Percentiles rank a stretch among this genome's conserved stretches.
Evolutionary conservation across 2,888 invertebrate species (phyloP).

Genomic region (Strigamia transsilvanica): DNA sequence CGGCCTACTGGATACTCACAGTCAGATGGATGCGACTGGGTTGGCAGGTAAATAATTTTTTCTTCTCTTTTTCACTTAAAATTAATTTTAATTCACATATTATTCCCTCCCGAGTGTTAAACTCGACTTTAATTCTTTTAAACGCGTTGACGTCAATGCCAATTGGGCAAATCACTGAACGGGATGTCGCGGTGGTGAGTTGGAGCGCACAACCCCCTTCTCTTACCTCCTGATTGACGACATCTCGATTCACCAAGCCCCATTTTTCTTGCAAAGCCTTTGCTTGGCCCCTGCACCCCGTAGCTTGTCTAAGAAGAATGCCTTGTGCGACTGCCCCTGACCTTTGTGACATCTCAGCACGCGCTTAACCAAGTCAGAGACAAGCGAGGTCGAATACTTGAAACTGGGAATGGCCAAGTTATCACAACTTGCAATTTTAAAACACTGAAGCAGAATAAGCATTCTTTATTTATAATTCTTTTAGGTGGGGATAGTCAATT

Average conservation of each 20-base stretch:
- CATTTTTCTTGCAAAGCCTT: background rate
- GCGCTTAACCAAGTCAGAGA: conserved; percentile 16
- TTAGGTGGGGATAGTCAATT: background rate
- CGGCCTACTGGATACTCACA: conserved; percentile 5
- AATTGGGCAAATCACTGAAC: conserved; percentile 19
- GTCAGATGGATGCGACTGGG: conserved; percentile 51
- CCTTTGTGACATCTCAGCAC: conserved; percentile 35
- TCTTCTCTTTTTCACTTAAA: background rate
- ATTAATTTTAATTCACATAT: background rate
- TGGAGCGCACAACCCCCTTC: background rate
- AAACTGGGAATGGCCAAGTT: background rate
- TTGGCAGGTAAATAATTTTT: conserved; percentile 33
- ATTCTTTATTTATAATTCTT: background rate
- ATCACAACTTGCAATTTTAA: background rate
- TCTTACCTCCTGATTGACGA: conserved; percentile 16
- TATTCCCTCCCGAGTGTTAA: background rate
- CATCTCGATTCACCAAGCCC: background rate
- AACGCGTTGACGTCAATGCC: conserved; percentile 34
- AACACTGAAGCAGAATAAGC: background rate
- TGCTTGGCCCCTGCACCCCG: conserved; percentile 20
- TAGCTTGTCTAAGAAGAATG: conserved; percentile 23
- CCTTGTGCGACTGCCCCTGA: conserved; percentile 28
- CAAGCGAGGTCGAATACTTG: conserved; percentile 19
- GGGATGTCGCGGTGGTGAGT: background rate
- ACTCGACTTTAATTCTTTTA: background rate